phyloP scores from a whole-genome alignment of 2,888 invertebrate species.

The Cryptophagus acutangulus region DNA sequence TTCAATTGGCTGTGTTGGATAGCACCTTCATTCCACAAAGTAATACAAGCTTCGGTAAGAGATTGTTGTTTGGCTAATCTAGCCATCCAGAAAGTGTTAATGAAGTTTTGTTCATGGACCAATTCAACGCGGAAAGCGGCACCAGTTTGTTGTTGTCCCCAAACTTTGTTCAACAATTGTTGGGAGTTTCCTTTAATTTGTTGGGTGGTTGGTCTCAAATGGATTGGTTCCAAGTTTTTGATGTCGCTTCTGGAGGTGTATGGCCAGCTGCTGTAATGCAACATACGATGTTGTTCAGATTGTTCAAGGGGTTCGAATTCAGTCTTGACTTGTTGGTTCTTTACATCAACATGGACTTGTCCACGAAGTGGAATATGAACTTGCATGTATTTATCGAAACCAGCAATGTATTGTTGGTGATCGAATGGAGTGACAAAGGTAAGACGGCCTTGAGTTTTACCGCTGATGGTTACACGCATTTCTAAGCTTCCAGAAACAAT shows the following conservation, averaged over 20 bases:
- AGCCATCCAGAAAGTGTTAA: conserved; percentile 43
- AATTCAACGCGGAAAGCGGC: conserved; percentile 53
- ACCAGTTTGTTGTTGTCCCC: conserved; percentile 53
- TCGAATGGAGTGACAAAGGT: conserved; percentile 64
- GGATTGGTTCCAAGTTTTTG: conserved; percentile 51
- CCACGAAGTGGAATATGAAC: conserved; percentile 53
- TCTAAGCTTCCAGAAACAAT: conserved; percentile 49
- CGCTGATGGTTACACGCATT: conserved; percentile 51
- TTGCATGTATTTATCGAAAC: conserved; percentile 58
- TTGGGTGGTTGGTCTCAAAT: conserved; percentile 49
- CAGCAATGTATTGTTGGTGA: conserved; percentile 54
- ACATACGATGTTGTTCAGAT: conserved; percentile 31
- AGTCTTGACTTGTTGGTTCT: conserved; percentile 48
- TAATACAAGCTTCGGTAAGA: conserved; percentile 29
- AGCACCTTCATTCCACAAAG: conserved; percentile 44
- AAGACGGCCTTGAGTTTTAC: conserved; percentile 56
- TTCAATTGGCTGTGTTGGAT: conserved; percentile 51
- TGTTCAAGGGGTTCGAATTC: conserved; percentile 51
- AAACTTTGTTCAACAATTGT: conserved; percentile 37
- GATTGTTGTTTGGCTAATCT: conserved; percentile 31
- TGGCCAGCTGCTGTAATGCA: conserved; percentile 60
- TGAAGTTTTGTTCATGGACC: conserved; percentile 51
- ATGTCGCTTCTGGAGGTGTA: conserved; percentile 59
- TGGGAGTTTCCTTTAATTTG: conserved; percentile 39
- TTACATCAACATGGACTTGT: conserved; percentile 49